Conservation (phyloP, 2,888 invertebrate species). For the Caenorhabditis becei region DNA sequence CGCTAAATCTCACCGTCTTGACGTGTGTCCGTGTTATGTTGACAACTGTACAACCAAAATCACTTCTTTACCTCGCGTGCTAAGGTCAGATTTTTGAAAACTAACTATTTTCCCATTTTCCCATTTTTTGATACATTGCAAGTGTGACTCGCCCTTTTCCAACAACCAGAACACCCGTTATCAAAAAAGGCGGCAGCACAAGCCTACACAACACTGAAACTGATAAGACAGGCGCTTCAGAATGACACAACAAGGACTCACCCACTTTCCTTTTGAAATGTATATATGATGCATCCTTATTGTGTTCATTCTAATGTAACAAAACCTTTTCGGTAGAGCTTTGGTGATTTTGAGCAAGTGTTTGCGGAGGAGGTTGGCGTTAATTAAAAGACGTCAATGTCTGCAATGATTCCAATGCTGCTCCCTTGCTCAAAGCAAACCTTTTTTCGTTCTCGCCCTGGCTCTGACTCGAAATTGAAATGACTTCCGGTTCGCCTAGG, state of each 20-base stretch:
- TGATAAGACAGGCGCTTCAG: constrained; percentile 22
- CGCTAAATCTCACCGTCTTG: constrained; percentile 35
- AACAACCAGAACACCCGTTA: background rate
- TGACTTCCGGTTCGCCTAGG: constrained; percentile 29
- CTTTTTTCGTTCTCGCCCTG: no score
- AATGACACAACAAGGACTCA: constrained; percentile 44
- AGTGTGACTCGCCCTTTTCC: constrained; percentile 7
- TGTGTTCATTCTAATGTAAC: constrained; percentile 7
- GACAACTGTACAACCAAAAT: background rate
- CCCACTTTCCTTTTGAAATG: constrained; percentile 22
- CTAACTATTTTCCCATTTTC: no score
- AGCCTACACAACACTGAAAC: background rate
- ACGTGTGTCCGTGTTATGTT: background rate
- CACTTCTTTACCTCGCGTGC: no score
- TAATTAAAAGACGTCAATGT: constrained; percentile 49
- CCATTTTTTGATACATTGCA: background rate
- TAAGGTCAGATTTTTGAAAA: no score
- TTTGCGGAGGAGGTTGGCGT: constrained; percentile 28
- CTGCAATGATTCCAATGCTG: background rate
- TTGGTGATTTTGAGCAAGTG: constrained; percentile 25
- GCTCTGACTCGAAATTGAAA: constrained; percentile 28
- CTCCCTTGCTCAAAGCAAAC: no score
- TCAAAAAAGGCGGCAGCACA: constrained; percentile 20
- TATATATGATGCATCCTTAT: background rate
- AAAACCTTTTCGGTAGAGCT: constrained; percentile 16